Evolutionary conservation across 2,113 vertebrate genomes (phyloP), one percentile per base, ranked within the genome.

Genomic region (Melospiza georgiana): DNA sequence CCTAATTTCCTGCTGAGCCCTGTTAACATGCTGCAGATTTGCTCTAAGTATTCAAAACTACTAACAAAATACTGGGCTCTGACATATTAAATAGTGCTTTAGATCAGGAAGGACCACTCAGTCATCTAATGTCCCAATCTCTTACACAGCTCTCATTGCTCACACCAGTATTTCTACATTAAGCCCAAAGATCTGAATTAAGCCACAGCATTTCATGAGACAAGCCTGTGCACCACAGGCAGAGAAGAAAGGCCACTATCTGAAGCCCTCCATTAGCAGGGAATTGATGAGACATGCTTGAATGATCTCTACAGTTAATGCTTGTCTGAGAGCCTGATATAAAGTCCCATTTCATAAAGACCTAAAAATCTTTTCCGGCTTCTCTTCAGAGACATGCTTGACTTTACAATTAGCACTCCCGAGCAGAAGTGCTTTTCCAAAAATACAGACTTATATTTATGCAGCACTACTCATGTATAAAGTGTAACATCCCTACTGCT

Each of bases 331-430:
- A 90, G 72, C 39, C 33, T 83, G 72, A 90, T 59, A 76, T 35
- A 46, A 96, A 87, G 65, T 73, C 54, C 37, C 23, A 80, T 67
- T 90, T 94, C 72, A 88, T 59, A 87, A 77, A 77, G 55, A 80
- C 27, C 55, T 83, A 80, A 67, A 46, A 69, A 31, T 59, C 9
- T 88, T 71, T 55, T 79, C 67, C 19, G 80, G 23, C 46, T 66
- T 51, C 85, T 76, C 37, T 66, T 87, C 82, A 27, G 44, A 65
- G 63, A 48, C 23, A 73, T 35, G 12, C 66, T 78, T 85, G 74
- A 91, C 84, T 89, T 85, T 35, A 69, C 71, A 95, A 44, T 80
- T 55, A 83, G 75, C 65, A 49, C 31, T 46, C 59, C 57, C 17
- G 12, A 74, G 75, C 51, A 88, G 43, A 95, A 80, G 46, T 74